These are phyloP conservation scores for Oncorhynchus tshawytscha DNA, from an alignment of 2,113 vertebrate genomes.

Conservation along the genomic window DNA sequence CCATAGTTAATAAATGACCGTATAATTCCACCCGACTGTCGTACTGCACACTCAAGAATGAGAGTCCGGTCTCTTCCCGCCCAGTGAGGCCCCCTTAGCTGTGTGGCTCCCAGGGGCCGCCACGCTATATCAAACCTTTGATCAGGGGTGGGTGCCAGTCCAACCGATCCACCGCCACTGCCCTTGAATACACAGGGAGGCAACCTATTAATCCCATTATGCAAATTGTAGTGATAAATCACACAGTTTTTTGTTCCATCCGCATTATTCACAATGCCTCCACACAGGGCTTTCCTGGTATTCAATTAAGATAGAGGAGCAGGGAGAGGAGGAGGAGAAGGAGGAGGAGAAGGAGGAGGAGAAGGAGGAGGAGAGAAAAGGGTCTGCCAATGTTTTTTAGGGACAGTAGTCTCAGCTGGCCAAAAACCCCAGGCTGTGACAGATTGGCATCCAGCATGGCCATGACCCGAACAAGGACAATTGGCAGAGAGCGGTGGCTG, in stretches of 20 bases:
- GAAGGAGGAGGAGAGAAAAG: background rate
- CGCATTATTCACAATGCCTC: conserved; percentile 37
- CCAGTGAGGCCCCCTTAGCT: no score
- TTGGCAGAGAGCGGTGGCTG: conserved; percentile 27
- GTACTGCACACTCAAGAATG: no score
- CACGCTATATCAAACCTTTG: no score
- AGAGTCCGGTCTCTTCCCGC: no score
- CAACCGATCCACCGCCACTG: conserved; percentile 8
- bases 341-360: background rate
- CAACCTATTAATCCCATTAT: conserved; percentile 71
- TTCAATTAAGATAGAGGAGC: conserved; percentile 35
- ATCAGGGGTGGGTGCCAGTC: no score
- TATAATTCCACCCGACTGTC: background rate
- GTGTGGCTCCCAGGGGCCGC: no score
- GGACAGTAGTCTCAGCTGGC: conserved; percentile 25
- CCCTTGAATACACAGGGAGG: conserved; percentile 44
- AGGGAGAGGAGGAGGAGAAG: background rate
- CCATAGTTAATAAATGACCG: background rate
- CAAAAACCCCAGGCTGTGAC: conserved; percentile 33
- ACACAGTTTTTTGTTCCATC: conserved; percentile 21
- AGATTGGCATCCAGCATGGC: conserved; percentile 58
- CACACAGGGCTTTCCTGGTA: conserved; percentile 27
- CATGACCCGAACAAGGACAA: conserved; percentile 46
- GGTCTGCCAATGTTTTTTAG: conserved; percentile 3
- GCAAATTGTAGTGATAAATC: conserved; percentile 65